Percentiles rank a stretch among this genome's conserved stretches.
Conservation (phyloP, 2,797 vertebrate genomes). For the Brachyrhaphis roseni region DNA sequence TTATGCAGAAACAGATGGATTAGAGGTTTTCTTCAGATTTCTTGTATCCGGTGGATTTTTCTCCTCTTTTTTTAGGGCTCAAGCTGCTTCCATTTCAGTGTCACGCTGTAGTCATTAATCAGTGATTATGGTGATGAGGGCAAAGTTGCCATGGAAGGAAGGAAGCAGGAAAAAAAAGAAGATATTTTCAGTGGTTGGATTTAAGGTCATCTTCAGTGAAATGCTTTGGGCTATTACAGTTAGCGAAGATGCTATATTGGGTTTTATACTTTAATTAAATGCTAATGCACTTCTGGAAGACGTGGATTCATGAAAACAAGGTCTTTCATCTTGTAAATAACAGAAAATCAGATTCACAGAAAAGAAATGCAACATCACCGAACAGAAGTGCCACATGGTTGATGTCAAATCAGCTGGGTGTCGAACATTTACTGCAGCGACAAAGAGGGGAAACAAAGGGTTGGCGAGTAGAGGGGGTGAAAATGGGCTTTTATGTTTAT, state of each 20-base stretch:
- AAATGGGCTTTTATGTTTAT: conserved; percentile 44
- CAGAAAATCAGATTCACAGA: not conserved
- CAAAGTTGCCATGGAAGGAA: conserved; percentile 13
- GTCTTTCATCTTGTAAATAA: conserved; percentile 11
- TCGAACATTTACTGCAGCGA: conserved; percentile 12
- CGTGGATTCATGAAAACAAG: not conserved
- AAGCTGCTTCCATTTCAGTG: conserved; percentile 12
- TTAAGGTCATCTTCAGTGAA: conserved; percentile 37
- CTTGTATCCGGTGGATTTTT: conserved; percentile 9
- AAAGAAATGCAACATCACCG: not conserved
- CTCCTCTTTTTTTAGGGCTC: not conserved
- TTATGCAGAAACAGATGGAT: conserved; percentile 14
- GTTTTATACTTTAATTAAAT: conserved; percentile 16
- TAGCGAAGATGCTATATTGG: conserved; percentile 6
- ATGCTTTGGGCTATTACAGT: conserved; percentile 18
- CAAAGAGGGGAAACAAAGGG: conserved; percentile 17
- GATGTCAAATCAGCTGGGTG: conserved; percentile 4
- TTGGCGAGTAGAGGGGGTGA: conserved; percentile 13
- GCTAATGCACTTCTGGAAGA: conserved; percentile 21
- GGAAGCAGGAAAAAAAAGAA: conserved; percentile 8
- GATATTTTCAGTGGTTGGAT: conserved; percentile 27
- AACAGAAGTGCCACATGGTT: not conserved
- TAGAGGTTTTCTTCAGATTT: conserved; percentile 15
- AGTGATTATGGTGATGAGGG: conserved; percentile 25
- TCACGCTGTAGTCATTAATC: conserved; percentile 27